phyloP scores from a whole-genome alignment of 2,888 invertebrate genomes.

The Diogma glabrata region DNA sequence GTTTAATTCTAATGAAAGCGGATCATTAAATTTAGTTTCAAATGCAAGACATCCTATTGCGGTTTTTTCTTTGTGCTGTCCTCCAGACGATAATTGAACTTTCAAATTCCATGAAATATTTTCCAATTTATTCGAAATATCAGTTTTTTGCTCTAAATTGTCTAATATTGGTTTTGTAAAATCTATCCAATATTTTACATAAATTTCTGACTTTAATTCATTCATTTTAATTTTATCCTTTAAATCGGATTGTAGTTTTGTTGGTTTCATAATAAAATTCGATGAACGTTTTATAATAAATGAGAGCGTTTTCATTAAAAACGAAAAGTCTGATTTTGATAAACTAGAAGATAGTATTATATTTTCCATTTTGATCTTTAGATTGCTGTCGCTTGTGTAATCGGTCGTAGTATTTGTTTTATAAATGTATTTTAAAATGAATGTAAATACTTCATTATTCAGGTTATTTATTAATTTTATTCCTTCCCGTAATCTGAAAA shows the following conservation, averaged over 20 bases:
- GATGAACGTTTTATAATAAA: conserved; percentile 40
- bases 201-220: conserved; percentile 42
- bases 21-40: conserved; percentile 31
- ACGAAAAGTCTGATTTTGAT: conserved; percentile 29
- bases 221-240: conserved; percentile 38
- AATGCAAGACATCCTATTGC: conserved; percentile 41
- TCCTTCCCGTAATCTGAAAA: conserved; percentile 33
- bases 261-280: conserved; percentile 43
- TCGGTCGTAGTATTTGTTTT: conserved; percentile 33
- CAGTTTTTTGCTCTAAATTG: conserved; percentile 35
- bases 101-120: conserved; percentile 45
- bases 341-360: conserved; percentile 33
- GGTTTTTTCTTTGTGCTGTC: conserved; percentile 36
- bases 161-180: conserved; percentile 41
- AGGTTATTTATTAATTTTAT: conserved; percentile 35
- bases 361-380: conserved; percentile 33
- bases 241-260: conserved; percentile 39
- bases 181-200: conserved; percentile 42
- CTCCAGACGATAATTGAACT: conserved; percentile 39
- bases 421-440: conserved; percentile 33
- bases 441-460: conserved; percentile 32
- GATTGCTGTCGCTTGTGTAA: conserved; percentile 12
- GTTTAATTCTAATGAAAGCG: conserved; percentile 40
- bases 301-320: conserved; percentile 34
- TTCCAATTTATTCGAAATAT: conserved; percentile 38